Conservation (phyloP, 2,113 vertebrate species). For the Ptychochromis oligacanthus region DNA sequence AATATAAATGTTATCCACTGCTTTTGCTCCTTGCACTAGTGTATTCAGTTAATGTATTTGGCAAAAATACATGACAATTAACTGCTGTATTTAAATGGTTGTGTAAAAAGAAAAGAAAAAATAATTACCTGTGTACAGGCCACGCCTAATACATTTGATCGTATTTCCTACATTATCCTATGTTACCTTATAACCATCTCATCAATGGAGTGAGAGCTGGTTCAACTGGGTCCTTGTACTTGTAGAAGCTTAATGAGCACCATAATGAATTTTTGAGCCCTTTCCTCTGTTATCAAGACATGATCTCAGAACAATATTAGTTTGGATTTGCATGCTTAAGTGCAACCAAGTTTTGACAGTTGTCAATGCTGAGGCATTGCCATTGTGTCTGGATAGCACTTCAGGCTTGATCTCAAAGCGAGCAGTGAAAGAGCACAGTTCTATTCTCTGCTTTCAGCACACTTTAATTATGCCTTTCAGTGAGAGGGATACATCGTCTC, state of each 20-base stretch:
- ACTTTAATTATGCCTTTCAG: slow-evolving; percentile 80
- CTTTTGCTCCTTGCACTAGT: neutral
- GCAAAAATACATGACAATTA: neutral
- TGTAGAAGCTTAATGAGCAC: slow-evolving; percentile 10
- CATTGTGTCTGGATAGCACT: slow-evolving; percentile 68
- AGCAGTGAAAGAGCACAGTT: slow-evolving; percentile 63
- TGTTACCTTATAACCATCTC: neutral
- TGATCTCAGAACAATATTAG: slow-evolving; percentile 55
- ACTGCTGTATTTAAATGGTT: neutral
- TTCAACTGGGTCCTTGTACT: slow-evolving; percentile 8
- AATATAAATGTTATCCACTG: neutral
- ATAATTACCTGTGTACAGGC: neutral
- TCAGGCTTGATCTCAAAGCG: slow-evolving; percentile 68
- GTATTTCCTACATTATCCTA: neutral
- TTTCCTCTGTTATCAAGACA: slow-evolving; percentile 23
- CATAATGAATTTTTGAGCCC: slow-evolving; percentile 24
- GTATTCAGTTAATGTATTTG: neutral
- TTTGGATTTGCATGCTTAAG: slow-evolving; percentile 65
- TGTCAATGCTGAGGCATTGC: slow-evolving; percentile 58
- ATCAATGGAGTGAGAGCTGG: neutral
- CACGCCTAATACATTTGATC: neutral
- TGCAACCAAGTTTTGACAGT: slow-evolving; percentile 62
- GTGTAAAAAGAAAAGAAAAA: neutral
- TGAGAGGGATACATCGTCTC: slow-evolving; percentile 68
- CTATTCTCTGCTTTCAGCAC: slow-evolving; percentile 68